Base-by-base conservation (phyloP, 2,888 invertebrate genomes). In the Melolontha melolontha region DNA sequence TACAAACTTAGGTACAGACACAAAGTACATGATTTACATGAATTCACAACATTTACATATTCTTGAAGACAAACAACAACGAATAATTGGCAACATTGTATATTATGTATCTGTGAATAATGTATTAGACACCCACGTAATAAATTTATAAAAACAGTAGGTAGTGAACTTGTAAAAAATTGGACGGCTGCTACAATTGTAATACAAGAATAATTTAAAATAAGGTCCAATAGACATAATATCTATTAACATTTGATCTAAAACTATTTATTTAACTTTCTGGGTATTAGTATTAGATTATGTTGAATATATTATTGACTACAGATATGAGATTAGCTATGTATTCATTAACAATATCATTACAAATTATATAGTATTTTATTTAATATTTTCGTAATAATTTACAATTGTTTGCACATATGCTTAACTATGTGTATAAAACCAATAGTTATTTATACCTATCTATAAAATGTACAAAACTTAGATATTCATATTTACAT, bases 391-490 rank as follows among this genome's bases (percentile, higher is more conserved):
- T 47, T 12, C 47, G 44, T 54, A 17, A 52, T 67, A 22, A 50
- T 64, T 65, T 64, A 57, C 51, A 59, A 55, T 68, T 42, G 22
- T 52, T 66, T 64, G 49, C 63, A 67, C 40, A 67, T 63, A 44
- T 44, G 52, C 14, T 41, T 41, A 64, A 41, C 1, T 64, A 65
- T 29, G 42, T 47, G 34, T 63, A 39, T 54, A 54, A 65, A 55
- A 44, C 29, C 47, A 55, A 64, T 52, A 34, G 34, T 6, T 34
- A 55, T 44, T 16, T 40, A 50, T 64, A 68, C 22, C 40, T 66
- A 52, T 63, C 51, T 64, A 68, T 62, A 68, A 71, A 69, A 69
- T 71, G 67, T 72, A 70, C 70, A 70, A 72, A 65, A 69, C 64
- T 8, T 2, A 29, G 55, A 55, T 49, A 70, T 55, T 65, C 62